Percentiles rank a stretch among this genome's conserved stretches.
Conservation (phyloP, 2,888 invertebrate species). For the Linnaemya vulpina region DNA sequence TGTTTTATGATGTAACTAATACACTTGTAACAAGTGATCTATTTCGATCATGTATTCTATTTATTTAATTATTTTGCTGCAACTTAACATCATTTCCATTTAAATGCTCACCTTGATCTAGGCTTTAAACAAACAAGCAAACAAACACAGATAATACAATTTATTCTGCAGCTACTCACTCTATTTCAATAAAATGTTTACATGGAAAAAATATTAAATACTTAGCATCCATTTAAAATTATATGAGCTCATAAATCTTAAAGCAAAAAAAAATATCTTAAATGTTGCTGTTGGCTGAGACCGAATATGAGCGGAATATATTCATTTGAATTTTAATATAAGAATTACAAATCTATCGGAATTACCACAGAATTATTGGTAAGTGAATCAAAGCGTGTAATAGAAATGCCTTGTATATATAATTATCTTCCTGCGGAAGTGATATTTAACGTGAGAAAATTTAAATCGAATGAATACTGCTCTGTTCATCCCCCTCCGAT, state of each 20-base stretch:
- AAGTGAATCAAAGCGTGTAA: too few species aligned
- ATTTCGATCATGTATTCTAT: slow-evolving; percentile 4
- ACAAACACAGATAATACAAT: neutral
- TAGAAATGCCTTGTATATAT: neutral
- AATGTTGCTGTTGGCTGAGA: slow-evolving; percentile 26
- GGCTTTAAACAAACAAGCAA: slow-evolving; percentile 22
- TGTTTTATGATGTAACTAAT: neutral
- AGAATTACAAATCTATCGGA: too few species aligned
- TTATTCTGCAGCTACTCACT: slow-evolving; percentile 17
- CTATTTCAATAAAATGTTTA: slow-evolving; percentile 6
- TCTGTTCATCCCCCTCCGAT: too few species aligned
- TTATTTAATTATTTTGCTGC: slow-evolving; percentile 21
- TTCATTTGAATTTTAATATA: too few species aligned
- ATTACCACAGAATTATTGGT: too few species aligned
- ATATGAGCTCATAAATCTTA: slow-evolving; percentile 43
- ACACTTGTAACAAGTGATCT: neutral
- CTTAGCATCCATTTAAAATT: slow-evolving; percentile 41
- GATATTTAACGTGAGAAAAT: too few species aligned
- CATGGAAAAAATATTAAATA: slow-evolving; percentile 12
- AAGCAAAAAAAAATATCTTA: slow-evolving; percentile 6
- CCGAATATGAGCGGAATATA: neutral
- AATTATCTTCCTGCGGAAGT: too few species aligned
- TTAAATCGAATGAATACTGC: too few species aligned
- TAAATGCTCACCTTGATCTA: slow-evolving; percentile 68
- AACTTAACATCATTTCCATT: slow-evolving; percentile 50